Base-by-base conservation (phyloP, 2,797 vertebrate species). In the Peromyscus nudipes region DNA sequence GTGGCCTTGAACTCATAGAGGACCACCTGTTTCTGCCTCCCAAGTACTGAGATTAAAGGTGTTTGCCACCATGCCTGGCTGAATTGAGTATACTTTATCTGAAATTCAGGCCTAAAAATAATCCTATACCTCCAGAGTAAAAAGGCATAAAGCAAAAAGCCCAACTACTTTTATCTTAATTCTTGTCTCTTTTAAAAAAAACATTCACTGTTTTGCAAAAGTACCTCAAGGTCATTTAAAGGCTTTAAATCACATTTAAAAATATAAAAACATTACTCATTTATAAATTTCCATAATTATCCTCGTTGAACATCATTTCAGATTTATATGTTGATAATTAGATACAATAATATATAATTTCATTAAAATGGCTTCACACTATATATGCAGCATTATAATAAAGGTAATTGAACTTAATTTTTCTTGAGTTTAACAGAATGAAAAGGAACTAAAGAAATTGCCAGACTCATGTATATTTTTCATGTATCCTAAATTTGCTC, bases 171-270 rank as follows among this genome's bases (percentile, higher is more conserved):
- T 62, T 60, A 34, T 27, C 37, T 71, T 62, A 73, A 95, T 89
- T 86, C 16, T 94, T 84, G 31, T 13, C 29, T 77, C 75, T 52
- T 67, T 89, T 14, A 1, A 10, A 52, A 40, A 71, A 75, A 55
- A 16, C 2, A 21, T 60, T 57, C 5, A 57, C 11, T 46, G 6
- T n/a, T 82, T 76, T 73, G 49, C 31, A 43, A 82, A 96, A 89
- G 49, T 29, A 89, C 12, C 29, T 79, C 31, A 43, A 91, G 23
- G 21, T 93, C 19, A 67, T 49, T 96, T 96, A 46, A 96, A 79
- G 73, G 2, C 82, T 79, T 76, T 83, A 75, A 77, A 31, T 65
- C 52, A 46, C 57, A 67, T 95, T 84, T 96, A 34, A 55, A 92
- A 57, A 65, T 75, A 60, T 11, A 34, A 65, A 84, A 83, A 64